Conservation (phyloP, 2,797 vertebrate genomes). For the Macropodus opercularis region DNA sequence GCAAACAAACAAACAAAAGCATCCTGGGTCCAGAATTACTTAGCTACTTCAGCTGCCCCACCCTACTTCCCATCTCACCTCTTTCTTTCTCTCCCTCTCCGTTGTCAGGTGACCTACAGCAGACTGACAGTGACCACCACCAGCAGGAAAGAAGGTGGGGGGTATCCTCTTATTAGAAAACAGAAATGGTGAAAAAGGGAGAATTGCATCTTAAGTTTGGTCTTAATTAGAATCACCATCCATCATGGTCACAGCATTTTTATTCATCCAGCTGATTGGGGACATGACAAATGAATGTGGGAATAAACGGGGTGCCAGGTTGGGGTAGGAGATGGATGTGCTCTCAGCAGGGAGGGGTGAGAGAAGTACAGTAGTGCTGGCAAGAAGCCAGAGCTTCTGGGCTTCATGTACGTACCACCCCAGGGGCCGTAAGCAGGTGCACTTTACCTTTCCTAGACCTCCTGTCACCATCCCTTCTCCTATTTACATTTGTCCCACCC, state of each 20-base stretch:
- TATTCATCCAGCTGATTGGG: conserved; percentile 92
- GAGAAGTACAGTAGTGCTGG: conserved; percentile 90
- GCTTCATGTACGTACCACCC: conserved; percentile 58
- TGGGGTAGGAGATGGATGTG: conserved; percentile 90
- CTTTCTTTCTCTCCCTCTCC: conserved; percentile 23
- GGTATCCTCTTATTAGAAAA: conserved; percentile 72
- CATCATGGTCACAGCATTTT: conserved; percentile 87
- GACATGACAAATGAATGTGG: conserved; percentile 95
- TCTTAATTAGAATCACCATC: conserved; percentile 90
- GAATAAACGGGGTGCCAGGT: conserved; percentile 91
- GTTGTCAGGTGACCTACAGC: conserved; percentile 79
- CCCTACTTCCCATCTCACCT: conserved; percentile 9
- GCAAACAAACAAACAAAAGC: conserved; percentile 84
- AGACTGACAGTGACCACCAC: conserved; percentile 64
- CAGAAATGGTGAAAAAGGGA: conserved; percentile 35
- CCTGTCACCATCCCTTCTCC: conserved; percentile 67
- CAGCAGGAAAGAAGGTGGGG: conserved; percentile 38
- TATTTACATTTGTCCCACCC: conserved; percentile 63
- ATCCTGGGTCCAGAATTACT: conserved; percentile 69
- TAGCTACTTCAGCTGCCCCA: conserved; percentile 49
- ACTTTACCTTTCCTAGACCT: conserved; percentile 67
- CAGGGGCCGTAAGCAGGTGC: conserved; percentile 49
- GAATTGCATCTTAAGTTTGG: conserved; percentile 76
- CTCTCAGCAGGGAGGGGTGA: conserved; percentile 85
- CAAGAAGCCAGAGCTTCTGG: conserved; percentile 84